Conservation (phyloP, 2,888 invertebrate genomes). For the Eupithecia pulchellata region DNA sequence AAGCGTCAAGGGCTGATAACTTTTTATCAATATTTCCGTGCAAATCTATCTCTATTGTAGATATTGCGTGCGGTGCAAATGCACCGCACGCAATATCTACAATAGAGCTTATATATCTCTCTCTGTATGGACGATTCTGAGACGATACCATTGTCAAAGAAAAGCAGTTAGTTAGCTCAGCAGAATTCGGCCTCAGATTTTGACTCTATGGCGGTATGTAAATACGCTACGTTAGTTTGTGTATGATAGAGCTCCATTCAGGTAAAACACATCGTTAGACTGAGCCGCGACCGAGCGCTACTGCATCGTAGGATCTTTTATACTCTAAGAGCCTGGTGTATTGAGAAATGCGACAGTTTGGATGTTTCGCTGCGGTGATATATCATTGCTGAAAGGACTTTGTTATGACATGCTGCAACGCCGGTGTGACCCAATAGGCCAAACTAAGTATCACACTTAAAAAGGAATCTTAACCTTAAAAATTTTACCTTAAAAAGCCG, state of each 20-base stretch:
- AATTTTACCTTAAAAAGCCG: too few species aligned
- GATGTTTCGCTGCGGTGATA: background rate
- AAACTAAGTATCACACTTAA: background rate
- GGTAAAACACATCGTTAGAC: constrained; percentile 41
- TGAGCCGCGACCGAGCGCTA: constrained; percentile 15
- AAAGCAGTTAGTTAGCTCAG: too few species aligned
- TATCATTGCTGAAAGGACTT: background rate
- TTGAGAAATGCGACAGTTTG: constrained; percentile 1
- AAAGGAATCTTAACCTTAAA: too few species aligned
- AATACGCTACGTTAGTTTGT: background rate
- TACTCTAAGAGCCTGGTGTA: background rate
- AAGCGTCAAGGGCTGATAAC: too few species aligned
- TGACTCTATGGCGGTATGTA: background rate
- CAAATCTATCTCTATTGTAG: too few species aligned
- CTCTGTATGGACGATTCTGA: too few species aligned
- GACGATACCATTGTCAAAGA: too few species aligned
- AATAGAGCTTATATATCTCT: too few species aligned
- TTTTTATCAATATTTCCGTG: too few species aligned
- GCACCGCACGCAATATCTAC: too few species aligned
- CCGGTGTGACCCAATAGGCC: background rate
- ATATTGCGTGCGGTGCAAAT: too few species aligned
- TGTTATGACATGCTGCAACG: background rate
- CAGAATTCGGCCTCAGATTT: too few species aligned
- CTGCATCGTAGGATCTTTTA: constrained; percentile 16
- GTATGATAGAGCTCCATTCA: constrained; percentile 5